Conservation (phyloP, 2,888 invertebrate genomes). For the Caenorhabditis zanzibari region DNA sequence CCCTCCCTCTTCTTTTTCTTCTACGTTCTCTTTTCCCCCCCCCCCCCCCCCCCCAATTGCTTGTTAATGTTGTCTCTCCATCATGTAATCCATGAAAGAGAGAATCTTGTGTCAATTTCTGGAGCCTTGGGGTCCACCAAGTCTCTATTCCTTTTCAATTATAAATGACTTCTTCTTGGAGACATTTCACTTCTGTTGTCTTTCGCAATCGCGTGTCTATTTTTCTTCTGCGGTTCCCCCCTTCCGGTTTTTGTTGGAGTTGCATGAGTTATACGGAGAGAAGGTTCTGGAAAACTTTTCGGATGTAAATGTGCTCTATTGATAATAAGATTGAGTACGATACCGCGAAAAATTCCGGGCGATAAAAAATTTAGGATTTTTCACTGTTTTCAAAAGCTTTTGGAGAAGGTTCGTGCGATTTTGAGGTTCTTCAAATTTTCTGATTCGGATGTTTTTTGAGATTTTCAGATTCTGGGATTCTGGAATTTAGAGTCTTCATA, state of each 20-base stretch:
- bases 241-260: slow-evolving; percentile 22
- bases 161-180: slow-evolving; percentile 49
- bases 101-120: slow-evolving; percentile 32
- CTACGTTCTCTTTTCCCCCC: no score
- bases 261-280: no score
- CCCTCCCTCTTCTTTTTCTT: no score
- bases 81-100: slow-evolving; percentile 7
- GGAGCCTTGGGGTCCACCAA: not conserved
- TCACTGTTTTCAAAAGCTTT: no score
- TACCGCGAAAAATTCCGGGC: no score
- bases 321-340: no score
- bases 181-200: slow-evolving; percentile 15
- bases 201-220: slow-evolving; percentile 59
- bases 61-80: slow-evolving; percentile 8
- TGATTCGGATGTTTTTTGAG: no score
- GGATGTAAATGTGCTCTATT: not conserved
- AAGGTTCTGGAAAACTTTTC: not conserved
- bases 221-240: not conserved
- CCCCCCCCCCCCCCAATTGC: not conserved
- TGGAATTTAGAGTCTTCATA: no score
- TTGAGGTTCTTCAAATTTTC: no score
- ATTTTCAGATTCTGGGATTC: no score
- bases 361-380: no score
- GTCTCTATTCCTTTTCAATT: slow-evolving; percentile 46
- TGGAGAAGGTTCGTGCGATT: no score